Evolutionary conservation across 2,888 invertebrate genomes (phyloP).

Genomic region (Bruchidius siliquastri): DNA sequence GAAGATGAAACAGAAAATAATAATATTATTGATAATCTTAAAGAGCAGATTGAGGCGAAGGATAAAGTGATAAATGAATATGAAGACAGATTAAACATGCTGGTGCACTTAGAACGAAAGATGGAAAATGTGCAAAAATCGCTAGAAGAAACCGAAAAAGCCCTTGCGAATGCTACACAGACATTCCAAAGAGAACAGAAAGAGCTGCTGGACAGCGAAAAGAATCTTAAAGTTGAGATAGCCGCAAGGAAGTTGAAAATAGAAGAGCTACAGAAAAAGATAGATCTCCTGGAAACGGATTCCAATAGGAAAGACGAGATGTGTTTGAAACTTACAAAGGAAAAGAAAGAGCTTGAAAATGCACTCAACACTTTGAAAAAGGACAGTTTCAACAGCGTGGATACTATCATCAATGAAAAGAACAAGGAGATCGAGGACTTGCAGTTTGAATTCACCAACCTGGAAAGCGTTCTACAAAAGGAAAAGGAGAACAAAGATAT

Average conservation of each 20-base stretch:
- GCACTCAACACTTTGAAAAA: constrained; percentile 46
- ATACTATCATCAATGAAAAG: constrained; percentile 55
- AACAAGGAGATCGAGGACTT: constrained; percentile 50
- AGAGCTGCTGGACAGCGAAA: constrained; percentile 40
- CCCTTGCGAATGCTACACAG: constrained; percentile 49
- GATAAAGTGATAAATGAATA: constrained; percentile 55
- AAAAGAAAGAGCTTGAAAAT: constrained; percentile 53
- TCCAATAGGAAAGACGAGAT: constrained; percentile 55
- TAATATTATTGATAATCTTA: constrained; percentile 45
- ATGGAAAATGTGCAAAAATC: constrained; percentile 54
- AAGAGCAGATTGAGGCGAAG: constrained; percentile 57
- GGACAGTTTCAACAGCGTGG: constrained; percentile 50
- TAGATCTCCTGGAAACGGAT: constrained; percentile 54
- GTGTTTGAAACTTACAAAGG: constrained; percentile 55
- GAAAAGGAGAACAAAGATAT: constrained; percentile 44
- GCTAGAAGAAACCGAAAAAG: constrained; percentile 53
- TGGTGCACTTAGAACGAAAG: constrained; percentile 50
- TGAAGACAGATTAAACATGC: constrained; percentile 53
- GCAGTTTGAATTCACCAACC: constrained; percentile 44
- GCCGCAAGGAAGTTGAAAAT: constrained; percentile 55
- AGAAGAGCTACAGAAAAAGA: constrained; percentile 52
- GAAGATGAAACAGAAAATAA: constrained; percentile 48
- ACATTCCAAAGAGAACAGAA: constrained; percentile 52
- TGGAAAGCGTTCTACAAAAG: constrained; percentile 4
- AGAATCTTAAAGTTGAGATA: constrained; percentile 53